Evolutionary conservation across 2,113 vertebrate species (phyloP), one percentile per base, ranked within the genome.

Genomic region (Hydrochoerus hydrochaeris): DNA sequence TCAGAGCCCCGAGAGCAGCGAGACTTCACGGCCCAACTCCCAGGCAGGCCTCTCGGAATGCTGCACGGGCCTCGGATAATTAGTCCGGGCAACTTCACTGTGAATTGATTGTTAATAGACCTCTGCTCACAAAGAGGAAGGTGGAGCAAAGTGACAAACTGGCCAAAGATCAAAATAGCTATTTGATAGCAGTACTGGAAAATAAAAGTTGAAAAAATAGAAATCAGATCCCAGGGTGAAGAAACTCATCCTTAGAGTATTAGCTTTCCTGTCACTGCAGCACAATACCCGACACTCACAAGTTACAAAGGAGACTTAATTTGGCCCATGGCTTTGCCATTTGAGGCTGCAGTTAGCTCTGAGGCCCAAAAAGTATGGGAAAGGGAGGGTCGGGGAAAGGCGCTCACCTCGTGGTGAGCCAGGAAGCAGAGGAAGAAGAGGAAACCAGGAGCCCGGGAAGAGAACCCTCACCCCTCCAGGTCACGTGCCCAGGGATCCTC

Each of bases 51-150:
- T 62, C 82, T 91, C 96, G 60, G 71, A 69, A 54, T 57, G 49
- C 69, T 94, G 93, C 82, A 46, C 80, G 87, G 94, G 94, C 67
- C 49, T 81, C 83, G 65, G 86, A 90, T 93, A 96, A 97, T 96
- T 84, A 94, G 89, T 69, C 57, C 52, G 62, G 69, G 73, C 46
- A 89, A 97, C 38, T 83, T 97, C 65, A 22, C 94, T 97, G 91
- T 90, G 95, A 92, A 93, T 93, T 35, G 91, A 88, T 95, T 90
- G 96, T 96, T 91, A 91, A 88, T 80, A 93, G 96, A 84, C 60
- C 75, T 67, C 77, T 14, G 10, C 73, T 88, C 82, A 88, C 85
- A 92, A 90, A 88, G 88, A 5, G 0, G 28, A 38, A 62, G 35
- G 44, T 14, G 20, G 19, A 44, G 69, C 54, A 85, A 95, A 90